Conservation (phyloP, 2,797 vertebrate genomes). For the Otolemur crassicaudatus region DNA sequence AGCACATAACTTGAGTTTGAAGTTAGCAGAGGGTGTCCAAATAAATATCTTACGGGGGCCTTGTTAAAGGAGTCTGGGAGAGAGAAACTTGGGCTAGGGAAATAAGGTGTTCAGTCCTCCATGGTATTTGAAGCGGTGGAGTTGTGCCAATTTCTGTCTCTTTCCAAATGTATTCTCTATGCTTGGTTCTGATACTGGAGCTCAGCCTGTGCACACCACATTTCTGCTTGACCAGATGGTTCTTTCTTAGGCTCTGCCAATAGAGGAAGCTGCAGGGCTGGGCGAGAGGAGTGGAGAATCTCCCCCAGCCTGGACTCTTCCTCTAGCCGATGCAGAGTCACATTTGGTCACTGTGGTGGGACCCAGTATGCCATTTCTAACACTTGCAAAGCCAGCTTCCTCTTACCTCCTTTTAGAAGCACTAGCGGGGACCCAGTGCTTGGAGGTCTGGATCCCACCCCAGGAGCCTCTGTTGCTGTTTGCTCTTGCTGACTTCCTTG, state of each 20-base stretch:
- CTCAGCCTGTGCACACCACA: not conserved
- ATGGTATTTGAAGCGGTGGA: not conserved
- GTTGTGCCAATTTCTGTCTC: not conserved
- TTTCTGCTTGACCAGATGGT: not conserved
- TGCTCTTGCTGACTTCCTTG: too few species aligned
- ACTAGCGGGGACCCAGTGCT: not conserved
- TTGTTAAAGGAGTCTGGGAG: not conserved
- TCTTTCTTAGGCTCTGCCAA: not conserved
- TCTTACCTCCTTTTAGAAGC: not conserved
- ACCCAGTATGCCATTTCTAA: not conserved
- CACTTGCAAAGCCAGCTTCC: not conserved
- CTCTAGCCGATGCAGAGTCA: too few species aligned
- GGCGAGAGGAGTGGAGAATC: accelerated
- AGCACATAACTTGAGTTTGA: not conserved
- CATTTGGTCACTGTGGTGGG: not conserved
- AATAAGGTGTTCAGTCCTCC: not conserved
- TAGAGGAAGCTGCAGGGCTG: not conserved
- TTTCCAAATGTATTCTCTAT: not conserved
- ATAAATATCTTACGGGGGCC: not conserved
- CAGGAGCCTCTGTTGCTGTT: too few species aligned
- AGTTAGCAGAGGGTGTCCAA: not conserved
- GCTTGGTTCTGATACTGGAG: not conserved
- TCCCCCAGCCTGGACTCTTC: not conserved
- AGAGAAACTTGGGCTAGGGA: not conserved
- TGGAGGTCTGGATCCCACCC: not conserved